Percentiles rank a stretch among this genome's conserved stretches.
Conservation (phyloP, 1,140 invertebrate genomes). For the Drosophila santomea region DNA sequence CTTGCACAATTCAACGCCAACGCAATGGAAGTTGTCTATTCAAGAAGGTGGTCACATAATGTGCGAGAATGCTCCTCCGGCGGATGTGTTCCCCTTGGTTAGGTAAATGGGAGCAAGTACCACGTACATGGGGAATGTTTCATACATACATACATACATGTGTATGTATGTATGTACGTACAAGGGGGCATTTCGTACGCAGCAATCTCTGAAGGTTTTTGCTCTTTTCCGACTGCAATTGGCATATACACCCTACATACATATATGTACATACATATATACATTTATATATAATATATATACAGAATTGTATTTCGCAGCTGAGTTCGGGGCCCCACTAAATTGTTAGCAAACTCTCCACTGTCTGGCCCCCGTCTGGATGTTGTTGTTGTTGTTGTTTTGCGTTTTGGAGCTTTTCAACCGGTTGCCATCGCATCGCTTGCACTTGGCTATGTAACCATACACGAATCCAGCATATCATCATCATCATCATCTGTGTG, state of each 20-base stretch:
- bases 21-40: constrained; percentile 49
- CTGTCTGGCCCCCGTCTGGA: constrained; percentile 50
- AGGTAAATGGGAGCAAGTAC: constrained; percentile 18
- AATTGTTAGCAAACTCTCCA: constrained; percentile 16
- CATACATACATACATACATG: not conserved
- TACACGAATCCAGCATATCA: constrained; percentile 2
- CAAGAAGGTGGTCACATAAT: constrained; percentile 34
- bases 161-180: not conserved
- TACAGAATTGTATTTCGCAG: not conserved
- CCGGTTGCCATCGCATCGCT: constrained; percentile 31
- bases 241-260: no score
- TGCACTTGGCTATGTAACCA: constrained; percentile 40
- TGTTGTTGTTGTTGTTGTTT: constrained; percentile 3
- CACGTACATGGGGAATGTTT: not conserved
- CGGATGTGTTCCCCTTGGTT: constrained; percentile 7
- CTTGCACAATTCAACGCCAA: constrained; percentile 29
- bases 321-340: constrained; percentile 15
- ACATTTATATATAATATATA: not conserved
- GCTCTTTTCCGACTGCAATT: constrained; percentile 17
- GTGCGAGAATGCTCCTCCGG: constrained; percentile 7
- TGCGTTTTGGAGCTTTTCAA: constrained; percentile 24
- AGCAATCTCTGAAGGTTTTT: constrained; percentile 17
- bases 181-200: constrained; percentile 3
- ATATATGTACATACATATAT: not conserved
- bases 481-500: constrained; percentile 1